These are phyloP conservation scores for Noctua janthina DNA, from an alignment of 2,888 invertebrate genomes.

Conservation along the genomic window DNA sequence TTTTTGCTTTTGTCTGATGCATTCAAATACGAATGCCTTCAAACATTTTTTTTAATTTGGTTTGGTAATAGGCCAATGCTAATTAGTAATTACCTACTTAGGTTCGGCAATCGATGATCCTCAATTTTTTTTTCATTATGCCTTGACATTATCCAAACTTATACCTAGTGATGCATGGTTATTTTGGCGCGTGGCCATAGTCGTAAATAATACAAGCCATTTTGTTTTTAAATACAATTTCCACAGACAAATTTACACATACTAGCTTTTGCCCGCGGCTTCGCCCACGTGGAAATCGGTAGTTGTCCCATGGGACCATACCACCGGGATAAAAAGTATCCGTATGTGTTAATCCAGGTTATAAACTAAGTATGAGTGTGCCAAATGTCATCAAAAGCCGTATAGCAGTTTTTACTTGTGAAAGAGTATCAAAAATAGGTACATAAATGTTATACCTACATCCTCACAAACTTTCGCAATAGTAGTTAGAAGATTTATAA, in stretches of 20 bases:
- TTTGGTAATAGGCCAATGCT: not conserved
- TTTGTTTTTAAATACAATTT: not conserved
- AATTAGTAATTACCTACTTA: slow-evolving; percentile 8
- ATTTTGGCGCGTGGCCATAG: not conserved
- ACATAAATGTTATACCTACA: not conserved
- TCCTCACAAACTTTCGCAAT: not conserved
- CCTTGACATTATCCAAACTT: slow-evolving; percentile 22
- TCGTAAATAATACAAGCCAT: not conserved
- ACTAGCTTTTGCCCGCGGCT: not conserved
- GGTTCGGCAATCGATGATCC: not conserved
- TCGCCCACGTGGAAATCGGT: not conserved
- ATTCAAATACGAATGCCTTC: slow-evolving; percentile 5
- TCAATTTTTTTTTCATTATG: not conserved
- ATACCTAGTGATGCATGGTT: not conserved
- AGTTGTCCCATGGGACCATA: not conserved
- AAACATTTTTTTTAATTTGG: not conserved
- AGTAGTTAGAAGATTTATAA: not conserved
- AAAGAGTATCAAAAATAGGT: not conserved
- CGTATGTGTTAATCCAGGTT: not conserved
- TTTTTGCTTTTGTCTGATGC: not conserved
- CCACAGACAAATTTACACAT: not conserved
- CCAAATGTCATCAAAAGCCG: not conserved
- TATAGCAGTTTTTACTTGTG: not conserved
- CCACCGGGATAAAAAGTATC: not conserved
- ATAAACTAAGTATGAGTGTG: not conserved